phyloP scores from a whole-genome alignment of 2,113 vertebrate genomes.

The Coptodon bakossiorum region DNA sequence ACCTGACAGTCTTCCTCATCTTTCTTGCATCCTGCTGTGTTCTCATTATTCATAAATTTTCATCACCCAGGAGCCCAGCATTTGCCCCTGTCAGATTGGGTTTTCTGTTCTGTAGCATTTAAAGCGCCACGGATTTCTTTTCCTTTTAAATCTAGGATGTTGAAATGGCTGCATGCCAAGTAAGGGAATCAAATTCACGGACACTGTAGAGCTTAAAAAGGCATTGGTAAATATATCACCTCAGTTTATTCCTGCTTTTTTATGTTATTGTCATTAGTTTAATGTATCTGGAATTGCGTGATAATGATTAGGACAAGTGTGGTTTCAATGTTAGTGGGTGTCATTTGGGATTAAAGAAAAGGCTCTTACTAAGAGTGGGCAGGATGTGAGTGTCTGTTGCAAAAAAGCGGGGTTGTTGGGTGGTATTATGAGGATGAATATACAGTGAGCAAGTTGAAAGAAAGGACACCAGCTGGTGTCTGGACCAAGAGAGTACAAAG shows the following conservation, averaged over 20 bases:
- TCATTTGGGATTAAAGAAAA: not conserved
- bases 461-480: conserved; percentile 42
- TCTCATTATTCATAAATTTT: not conserved
- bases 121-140: not conserved
- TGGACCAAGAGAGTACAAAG: conserved; percentile 24
- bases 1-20: not conserved
- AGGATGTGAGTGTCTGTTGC: not conserved
- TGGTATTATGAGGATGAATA: conserved; percentile 34
- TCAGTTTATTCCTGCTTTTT: not conserved
- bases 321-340: not conserved
- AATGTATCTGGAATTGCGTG: not conserved
- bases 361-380: not conserved
- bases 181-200: not conserved
- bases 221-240: not conserved
- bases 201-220: not conserved
- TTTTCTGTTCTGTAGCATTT: not conserved
- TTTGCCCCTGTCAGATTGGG: not conserved
- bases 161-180: not conserved
- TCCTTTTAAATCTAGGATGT: not conserved
- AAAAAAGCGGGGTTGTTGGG: not conserved
- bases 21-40: not conserved
- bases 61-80: not conserved
- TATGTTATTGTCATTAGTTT: not conserved
- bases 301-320: conserved; percentile 23
- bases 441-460: conserved; percentile 31